Evolutionary conservation across 2,113 vertebrate genomes (phyloP).

Genomic region (Piaya cayana): DNA sequence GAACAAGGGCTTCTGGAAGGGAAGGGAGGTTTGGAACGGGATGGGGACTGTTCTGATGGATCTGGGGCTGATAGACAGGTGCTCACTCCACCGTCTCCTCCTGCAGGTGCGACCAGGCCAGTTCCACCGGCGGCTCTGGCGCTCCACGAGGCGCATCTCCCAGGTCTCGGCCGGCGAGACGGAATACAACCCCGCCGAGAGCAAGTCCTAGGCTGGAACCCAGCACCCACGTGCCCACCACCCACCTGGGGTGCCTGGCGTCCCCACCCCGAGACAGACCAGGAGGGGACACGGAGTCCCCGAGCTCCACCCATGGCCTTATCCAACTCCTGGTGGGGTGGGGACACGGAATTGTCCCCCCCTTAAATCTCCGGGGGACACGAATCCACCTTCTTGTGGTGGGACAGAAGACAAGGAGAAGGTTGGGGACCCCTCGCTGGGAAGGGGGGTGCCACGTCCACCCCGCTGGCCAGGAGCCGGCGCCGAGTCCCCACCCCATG

Average conservation of each 20-base stretch:
- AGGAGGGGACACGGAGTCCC: too few species aligned
- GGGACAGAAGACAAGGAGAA: neutral
- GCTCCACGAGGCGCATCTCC: slow-evolving; percentile 88
- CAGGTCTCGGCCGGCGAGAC: slow-evolving; percentile 94
- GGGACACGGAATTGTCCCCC: neutral
- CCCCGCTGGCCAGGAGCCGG: neutral
- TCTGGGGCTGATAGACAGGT: too few species aligned
- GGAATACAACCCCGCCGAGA: slow-evolving; percentile 84
- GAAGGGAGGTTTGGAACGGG: neutral
- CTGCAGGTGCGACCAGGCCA: slow-evolving; percentile 87
- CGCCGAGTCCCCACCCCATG: too few species aligned
- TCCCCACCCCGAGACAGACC: too few species aligned
- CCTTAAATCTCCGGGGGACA: too few species aligned
- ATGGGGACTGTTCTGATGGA: neutral
- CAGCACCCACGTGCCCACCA: neutral
- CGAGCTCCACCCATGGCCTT: neutral
- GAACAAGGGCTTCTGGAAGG: neutral
- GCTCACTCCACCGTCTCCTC: neutral
- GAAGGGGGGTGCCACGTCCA: neutral
- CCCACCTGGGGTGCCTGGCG: too few species aligned
- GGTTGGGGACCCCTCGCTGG: neutral
- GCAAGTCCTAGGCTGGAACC: neutral
- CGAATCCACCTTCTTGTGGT: too few species aligned
- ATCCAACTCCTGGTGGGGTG: too few species aligned
- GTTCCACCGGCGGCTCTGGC: slow-evolving; percentile 88